These are phyloP conservation scores for Pharmacophagus antenor DNA, from an alignment of 2,888 invertebrate species.

Conservation along the genomic window DNA sequence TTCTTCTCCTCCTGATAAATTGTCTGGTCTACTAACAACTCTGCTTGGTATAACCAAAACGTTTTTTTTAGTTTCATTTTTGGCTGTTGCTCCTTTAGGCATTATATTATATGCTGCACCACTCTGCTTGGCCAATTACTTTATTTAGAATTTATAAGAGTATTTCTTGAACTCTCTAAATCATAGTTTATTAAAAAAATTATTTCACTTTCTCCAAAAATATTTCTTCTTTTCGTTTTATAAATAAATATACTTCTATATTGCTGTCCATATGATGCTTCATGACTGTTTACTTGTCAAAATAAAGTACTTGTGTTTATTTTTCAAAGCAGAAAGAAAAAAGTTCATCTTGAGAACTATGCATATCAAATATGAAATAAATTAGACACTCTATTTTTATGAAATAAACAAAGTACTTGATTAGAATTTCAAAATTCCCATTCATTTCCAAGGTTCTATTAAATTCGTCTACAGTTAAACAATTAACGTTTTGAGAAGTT, in stretches of 20 bases:
- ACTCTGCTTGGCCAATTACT: conserved; percentile 5
- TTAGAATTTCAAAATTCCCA: neutral
- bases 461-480: too few species aligned
- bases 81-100: conserved; percentile 27
- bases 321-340: neutral
- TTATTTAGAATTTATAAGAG: neutral
- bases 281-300: conserved; percentile 17
- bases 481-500: too few species aligned
- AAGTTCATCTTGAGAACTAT: neutral
- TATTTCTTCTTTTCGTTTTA: conserved; percentile 6
- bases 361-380: neutral
- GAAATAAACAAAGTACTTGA: neutral
- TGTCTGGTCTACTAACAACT: conserved; percentile 47
- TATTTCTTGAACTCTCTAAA: neutral
- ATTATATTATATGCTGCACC: neutral
- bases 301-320: neutral
- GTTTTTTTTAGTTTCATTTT: conserved; percentile 46
- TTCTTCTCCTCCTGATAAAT: conserved; percentile 61
- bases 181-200: conserved; percentile 24
- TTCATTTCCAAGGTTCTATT: neutral
- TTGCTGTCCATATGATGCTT: conserved; percentile 5
- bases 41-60: conserved; percentile 53
- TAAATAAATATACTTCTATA: conserved; percentile 17
- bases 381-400: neutral
- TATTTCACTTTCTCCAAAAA: conserved; percentile 1